Evolutionary conservation across 2,113 vertebrate genomes (phyloP), one percentile per base, ranked within the genome.

Genomic region (Elanoides forficatus): DNA sequence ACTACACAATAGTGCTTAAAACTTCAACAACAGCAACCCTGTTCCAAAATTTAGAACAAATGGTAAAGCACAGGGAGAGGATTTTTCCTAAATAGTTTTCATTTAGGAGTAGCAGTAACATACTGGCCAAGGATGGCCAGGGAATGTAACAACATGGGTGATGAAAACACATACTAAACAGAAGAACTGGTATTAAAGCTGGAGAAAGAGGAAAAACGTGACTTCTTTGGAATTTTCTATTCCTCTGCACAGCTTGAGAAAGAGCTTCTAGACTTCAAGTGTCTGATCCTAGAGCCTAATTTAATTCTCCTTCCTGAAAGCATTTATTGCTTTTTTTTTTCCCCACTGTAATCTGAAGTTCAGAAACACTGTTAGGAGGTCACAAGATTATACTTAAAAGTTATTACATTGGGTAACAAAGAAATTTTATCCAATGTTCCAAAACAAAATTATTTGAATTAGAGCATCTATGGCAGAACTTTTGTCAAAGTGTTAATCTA

Each of bases 401-500:
- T 56, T 45, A 73, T 65, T 30, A 55, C 27, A n/a, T 10, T 36
- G 17, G 20, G 67, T 58, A 91, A 94, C 81, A 90, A 91, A 65
- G n/a, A 93, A 93, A 95, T 95, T 53, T 60, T 23, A 89, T 47
- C 40, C 91, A 90, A 18, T 53, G 36, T 84, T 96, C 78, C 43
- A 70, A 88, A 96, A 53, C 42, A 79, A 92, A 96, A 45, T 90
- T 94, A 94, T 86, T 74, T 84, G 58, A 96, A 95, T 95, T 88
- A 86, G 60, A 72, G 53, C 10, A 74, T 81, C 86, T 38, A 81
- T 38, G 50, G 82, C 40, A 52, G 63, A 91, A 83, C 43, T 95
- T 90, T 80, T 73, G 36, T 59, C 45, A 10, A 86, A 63, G 48
- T 53, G 2, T 59, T 71, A 15, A 81, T 95, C 73, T 89, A 74